Evolutionary conservation across 2,888 invertebrate genomes (phyloP), one percentile per base, ranked within the genome.

Genomic region (Cremastinae sp.): DNA sequence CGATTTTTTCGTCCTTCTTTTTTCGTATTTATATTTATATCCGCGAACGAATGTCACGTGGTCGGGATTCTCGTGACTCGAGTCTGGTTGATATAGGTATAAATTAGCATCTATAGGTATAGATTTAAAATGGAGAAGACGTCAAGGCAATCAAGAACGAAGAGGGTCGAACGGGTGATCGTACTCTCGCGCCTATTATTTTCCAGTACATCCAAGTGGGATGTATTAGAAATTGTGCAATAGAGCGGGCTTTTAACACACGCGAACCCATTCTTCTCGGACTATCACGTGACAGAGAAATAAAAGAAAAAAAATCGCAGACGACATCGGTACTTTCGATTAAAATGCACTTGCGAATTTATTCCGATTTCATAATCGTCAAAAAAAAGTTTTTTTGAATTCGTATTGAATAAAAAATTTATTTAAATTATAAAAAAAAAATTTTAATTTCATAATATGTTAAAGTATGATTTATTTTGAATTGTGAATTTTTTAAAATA

Each of bases 81-180:
- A 56, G 49, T 22, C 37, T 47, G 55, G 22, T 28, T 56, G 61
- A 66, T 55, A 59, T 66, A 66, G 66, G 59, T 53, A 16, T 20
- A 16, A 5, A n/a, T 39, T 41, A 12, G 9, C 5, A 51, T 43
- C 35, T 9, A 39, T 18, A 49, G 10, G 37, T 35, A 53, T 51
- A 37, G 18, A 58, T 49, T 35, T 16, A 65, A 18, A 9, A 14
- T 49, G 12, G 47, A 61, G 65, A 55, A 45, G 72, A 72, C 75
- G 68, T 76, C 75, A 76, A 76, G 75, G 75, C 68, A 62, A 76
- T 68, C 75, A 76, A 76, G 72, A 76, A 68, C 62, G 72, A 69
- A 72, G 72, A 76, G 68, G 47, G 28, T 68, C 68, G 73, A 72
- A 65, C 72, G 75, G 75, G 75, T 76, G 68, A 76, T 76, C 75